Base-by-base conservation (phyloP, 2,113 vertebrate species). In the Pristiophorus japonicus region DNA sequence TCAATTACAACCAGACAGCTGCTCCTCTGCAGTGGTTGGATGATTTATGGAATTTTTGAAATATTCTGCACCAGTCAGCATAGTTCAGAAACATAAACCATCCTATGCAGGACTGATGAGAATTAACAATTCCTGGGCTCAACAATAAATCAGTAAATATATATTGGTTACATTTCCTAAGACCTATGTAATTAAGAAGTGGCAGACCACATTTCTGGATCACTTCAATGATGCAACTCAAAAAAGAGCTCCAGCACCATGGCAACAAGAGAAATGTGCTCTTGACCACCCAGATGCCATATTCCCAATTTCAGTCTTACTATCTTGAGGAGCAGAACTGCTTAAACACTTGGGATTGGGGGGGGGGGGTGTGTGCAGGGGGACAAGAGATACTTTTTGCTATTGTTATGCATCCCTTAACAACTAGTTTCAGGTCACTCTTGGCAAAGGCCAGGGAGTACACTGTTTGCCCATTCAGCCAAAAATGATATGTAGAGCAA, bases 41-140 rank as follows among this genome's bases (percentile, higher is more conserved):
- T 51, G 84, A 87, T 51, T 87, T 87, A 24, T 87, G 84, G 84
- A 87, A 87, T 47, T 87, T 87, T 87, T 87, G 84, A 87, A 87
- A 87, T 11, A 51, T 87, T 87, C 45, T 87, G 84, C n/a, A 87
- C 70, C 70, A 73, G 70, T 73, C 70, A 73, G 70, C 70, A 73
- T 47, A 47, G 45, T 47, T 51, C 84, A 87, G 10, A 38, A 45
- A 51, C n/a, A 24, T 47, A 20, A 85, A 47, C 18, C 42, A 87
- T 87, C 42, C 45, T 47, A 38, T 16, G 4, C 38, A 85, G 20
- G 38, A 87, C 6, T 87, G 16, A 22, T 47, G 45, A 87, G 42
- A 27, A 10, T 73, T 34, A 87, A 87, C 38, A 5, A 47, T 20
- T 87, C 4, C 42, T 7, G 18, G 1, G 42, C 42, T 87, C 84